Evolutionary conservation across 2,888 invertebrate genomes (phyloP).

Genomic region (Kryphioiulus occultus): DNA sequence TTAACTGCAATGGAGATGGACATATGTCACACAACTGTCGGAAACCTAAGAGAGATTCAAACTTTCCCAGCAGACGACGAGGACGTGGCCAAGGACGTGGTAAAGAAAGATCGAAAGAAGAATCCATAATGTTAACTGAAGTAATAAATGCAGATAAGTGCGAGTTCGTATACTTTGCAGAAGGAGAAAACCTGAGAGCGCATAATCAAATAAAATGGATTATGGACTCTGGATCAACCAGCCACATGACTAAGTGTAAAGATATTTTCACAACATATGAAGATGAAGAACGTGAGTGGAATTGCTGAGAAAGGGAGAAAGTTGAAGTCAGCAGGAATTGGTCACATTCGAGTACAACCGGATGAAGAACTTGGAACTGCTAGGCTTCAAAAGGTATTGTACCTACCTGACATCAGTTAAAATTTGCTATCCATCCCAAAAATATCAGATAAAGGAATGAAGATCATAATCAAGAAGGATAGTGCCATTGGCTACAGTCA

Average conservation of each 20-base stretch:
- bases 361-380: neutral
- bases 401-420: neutral
- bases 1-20: neutral
- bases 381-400: neutral
- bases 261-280: neutral
- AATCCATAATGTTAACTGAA: neutral
- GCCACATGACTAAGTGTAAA: neutral
- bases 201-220: neutral
- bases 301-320: neutral
- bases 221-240: neutral
- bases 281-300: neutral
- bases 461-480: neutral
- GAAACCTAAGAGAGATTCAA: neutral
- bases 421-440: neutral
- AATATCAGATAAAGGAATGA: neutral
- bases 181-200: neutral
- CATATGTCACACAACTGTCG: neutral
- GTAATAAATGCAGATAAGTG: neutral
- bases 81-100: neutral
- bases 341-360: neutral
- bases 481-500: neutral
- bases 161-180: neutral
- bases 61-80: neutral
- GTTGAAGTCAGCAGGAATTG: neutral
- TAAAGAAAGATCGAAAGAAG: neutral